Evolutionary conservation across 1,140 invertebrate genomes (phyloP), one percentile per base, ranked within the genome.

Genomic region (Aphelinus atriplicis): DNA sequence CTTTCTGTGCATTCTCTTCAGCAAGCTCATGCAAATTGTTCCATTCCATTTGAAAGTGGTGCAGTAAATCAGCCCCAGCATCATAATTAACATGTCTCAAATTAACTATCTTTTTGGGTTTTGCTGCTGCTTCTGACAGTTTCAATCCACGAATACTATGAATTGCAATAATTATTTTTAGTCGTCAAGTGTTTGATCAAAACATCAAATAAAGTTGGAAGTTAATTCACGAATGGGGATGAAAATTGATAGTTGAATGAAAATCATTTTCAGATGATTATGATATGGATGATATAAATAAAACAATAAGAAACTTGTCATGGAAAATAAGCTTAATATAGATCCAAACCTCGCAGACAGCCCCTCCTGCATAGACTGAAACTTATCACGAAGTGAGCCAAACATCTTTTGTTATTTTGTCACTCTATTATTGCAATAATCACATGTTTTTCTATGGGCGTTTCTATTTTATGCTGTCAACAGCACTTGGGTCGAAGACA

Each of bases 1-100:
- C 90, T 78, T 88, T 88, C 73, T 85, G 84, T 2, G 91, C 90
- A 86, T 92, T 93, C 71, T 90, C 87, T 81, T 93, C 91, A 56
- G 90, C 90, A 10, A 90, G 81, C 68, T 89, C 84, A 77, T 93
- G 92, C 26, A 93, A 76, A 75, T 91, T 90, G 77, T 89, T 89
- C 93, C 93, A 94, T 65, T 90, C 86, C 51, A 89, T 83, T 81
- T 93, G 92, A 83, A 91, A 93, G 77, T 91, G 90, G 75, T 89
- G 86, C 45, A 92, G 82, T 67, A 92, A 78, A 77, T 91, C 89
- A 6, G 89, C 87, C 1, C 91, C 91, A 50, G 90, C 90, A 83
- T 91, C 85, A 65, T 89, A 88, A 84, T 91, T 90, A 50, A 89
- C 86, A 78, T 85, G 83, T 72, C 81, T 78, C 42, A 68, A 7